These are phyloP conservation scores for Anser cygnoides DNA, from an alignment of 2,113 vertebrate genomes.

Conservation along the genomic window DNA sequence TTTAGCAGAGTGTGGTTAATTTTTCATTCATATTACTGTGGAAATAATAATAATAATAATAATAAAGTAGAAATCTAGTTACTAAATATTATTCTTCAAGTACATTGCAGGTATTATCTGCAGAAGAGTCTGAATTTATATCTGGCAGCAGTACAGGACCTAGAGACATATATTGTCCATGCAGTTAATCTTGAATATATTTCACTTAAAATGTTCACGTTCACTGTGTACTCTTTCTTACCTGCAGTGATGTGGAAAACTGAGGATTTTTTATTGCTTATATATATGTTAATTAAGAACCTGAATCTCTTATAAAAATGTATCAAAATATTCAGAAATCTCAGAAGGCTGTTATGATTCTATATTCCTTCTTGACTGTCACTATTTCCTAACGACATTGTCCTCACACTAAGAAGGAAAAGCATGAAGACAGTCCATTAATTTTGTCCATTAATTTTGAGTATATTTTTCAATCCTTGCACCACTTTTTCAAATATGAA, in stretches of 20 bases:
- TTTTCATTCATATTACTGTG: neutral
- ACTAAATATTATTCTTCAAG: neutral
- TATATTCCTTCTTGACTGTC: neutral
- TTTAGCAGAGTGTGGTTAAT: neutral
- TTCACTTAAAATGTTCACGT: neutral
- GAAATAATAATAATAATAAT: too few species aligned
- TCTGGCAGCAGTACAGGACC: neutral
- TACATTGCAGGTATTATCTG: neutral
- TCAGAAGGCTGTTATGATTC: neutral
- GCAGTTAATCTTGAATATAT: neutral
- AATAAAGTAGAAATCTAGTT: neutral
- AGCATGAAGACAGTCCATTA: neutral
- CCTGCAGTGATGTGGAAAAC: neutral
- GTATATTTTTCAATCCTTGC: neutral
- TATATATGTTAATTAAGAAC: neutral
- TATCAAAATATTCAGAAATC: neutral
- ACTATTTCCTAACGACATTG: neutral
- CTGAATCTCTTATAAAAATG: neutral
- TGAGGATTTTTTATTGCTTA: neutral
- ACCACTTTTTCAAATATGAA: neutral
- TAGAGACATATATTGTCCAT: neutral
- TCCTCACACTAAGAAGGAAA: neutral
- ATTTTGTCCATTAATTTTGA: neutral
- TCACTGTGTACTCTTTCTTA: neutral
- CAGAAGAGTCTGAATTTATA: neutral